Percentiles rank a stretch among this genome's conserved stretches.
phyloP scores from a whole-genome alignment of 2,888 invertebrate species.

The Tineola bisselliella region DNA sequence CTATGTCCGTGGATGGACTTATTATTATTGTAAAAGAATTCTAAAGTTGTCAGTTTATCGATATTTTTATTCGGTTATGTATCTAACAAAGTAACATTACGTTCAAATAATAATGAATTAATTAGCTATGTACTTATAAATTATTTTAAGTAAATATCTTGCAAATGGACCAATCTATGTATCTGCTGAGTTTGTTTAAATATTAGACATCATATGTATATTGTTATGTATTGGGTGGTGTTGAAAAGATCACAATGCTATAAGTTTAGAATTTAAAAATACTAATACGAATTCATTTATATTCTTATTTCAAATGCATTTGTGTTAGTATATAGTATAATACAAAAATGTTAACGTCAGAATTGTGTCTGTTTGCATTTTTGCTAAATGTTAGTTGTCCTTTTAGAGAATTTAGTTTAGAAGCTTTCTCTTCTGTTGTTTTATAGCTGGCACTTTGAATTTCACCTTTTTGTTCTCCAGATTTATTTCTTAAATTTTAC shows the following conservation, averaged over 20 bases:
- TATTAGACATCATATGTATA: conserved; percentile 18
- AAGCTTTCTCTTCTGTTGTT: conserved; percentile 51
- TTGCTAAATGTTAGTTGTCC: conserved; percentile 11
- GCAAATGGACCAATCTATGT: too few relatives aligned
- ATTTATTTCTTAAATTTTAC: conserved; percentile 34
- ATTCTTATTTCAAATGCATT: background rate
- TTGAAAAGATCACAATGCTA: background rate
- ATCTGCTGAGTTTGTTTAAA: too few relatives aligned
- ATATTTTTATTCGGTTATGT: too few relatives aligned
- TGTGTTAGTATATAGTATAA: too few relatives aligned
- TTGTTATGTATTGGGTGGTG: too few relatives aligned
- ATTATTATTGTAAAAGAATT: too few relatives aligned
- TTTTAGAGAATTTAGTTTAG: conserved; percentile 48
- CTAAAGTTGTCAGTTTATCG: too few relatives aligned
- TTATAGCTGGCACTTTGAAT: conserved; percentile 61
- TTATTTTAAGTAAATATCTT: too few relatives aligned
- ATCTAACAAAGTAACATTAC: too few relatives aligned
- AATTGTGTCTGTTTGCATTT: background rate
- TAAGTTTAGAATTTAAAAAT: background rate
- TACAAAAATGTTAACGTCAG: background rate
- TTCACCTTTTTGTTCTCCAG: conserved; percentile 54
- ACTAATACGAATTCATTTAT: background rate
- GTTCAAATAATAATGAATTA: too few relatives aligned
- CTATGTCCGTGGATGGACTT: too few relatives aligned
- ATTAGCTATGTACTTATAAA: too few relatives aligned